phyloP scores from a whole-genome alignment of 2,888 invertebrate genomes.

The Trilocha varians region DNA sequence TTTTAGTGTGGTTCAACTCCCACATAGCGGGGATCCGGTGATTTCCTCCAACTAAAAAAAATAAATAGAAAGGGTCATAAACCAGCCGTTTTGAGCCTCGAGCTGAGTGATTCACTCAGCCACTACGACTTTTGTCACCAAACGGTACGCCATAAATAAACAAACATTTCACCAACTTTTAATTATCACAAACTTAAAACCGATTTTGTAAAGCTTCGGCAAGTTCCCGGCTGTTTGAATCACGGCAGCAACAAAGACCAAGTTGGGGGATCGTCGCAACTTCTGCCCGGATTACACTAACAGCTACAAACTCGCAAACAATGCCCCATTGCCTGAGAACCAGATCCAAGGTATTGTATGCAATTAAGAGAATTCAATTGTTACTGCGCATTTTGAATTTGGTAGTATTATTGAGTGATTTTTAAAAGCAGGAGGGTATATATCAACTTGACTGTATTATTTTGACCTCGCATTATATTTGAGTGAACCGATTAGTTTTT shows the following conservation, averaged over 20 bases:
- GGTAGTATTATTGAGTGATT: background rate
- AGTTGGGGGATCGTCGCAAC: conserved; percentile 5
- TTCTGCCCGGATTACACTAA: conserved; percentile 6
- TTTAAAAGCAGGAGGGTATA: no score
- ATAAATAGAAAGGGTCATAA: no score
- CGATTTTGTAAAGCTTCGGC: background rate
- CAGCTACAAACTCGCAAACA: conserved; percentile 6
- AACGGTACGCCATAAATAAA: background rate
- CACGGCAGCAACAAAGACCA: conserved; percentile 1
- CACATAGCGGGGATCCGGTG: no score
- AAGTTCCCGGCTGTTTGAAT: background rate
- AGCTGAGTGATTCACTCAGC: no score
- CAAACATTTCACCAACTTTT: background rate
- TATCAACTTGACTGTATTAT: no score
- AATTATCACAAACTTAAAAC: background rate
- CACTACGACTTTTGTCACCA: no score
- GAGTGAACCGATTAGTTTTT: no score
- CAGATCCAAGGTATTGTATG: background rate
- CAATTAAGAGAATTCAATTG: background rate
- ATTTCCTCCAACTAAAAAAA: no score
- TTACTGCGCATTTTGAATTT: background rate
- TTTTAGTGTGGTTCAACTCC: no score
- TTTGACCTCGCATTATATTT: no score
- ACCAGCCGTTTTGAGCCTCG: no score
- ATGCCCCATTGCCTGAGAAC: conserved; percentile 1